Evolutionary conservation across 2,888 invertebrate species (phyloP).

Genomic region (Syritta pipiens): DNA sequence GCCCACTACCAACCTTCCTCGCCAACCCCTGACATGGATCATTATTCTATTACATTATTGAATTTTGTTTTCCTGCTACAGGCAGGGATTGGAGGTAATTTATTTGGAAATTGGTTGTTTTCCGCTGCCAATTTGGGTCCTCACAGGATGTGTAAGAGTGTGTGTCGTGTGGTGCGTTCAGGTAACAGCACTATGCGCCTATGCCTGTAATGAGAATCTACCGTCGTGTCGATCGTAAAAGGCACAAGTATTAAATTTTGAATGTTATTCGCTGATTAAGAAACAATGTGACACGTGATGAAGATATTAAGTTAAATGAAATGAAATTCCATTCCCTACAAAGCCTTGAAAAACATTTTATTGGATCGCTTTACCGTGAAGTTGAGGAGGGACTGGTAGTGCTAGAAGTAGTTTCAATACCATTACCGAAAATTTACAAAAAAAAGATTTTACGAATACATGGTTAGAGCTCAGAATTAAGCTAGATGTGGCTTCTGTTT

Average conservation of each 20-base stretch:
- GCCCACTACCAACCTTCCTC: not conserved
- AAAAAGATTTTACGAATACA: too few relatives aligned
- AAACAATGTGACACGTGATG: constrained; percentile 67
- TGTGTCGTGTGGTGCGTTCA: constrained; percentile 19
- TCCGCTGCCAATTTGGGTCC: constrained; percentile 62
- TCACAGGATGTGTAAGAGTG: constrained; percentile 31
- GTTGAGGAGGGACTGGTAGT: too few relatives aligned
- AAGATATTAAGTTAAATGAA: constrained; percentile 62
- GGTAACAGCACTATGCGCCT: constrained; percentile 8
- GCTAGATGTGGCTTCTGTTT: too few relatives aligned
- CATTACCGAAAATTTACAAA: too few relatives aligned
- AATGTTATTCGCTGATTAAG: constrained; percentile 62
- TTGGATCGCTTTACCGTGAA: too few relatives aligned
- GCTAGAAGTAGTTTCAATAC: too few relatives aligned
- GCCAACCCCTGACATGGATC: constrained; percentile 54
- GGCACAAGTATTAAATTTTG: constrained; percentile 57
- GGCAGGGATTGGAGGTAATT: constrained; percentile 64
- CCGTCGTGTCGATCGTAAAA: constrained; percentile 51
- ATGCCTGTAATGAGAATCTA: constrained; percentile 35
- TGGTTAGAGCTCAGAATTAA: too few relatives aligned
- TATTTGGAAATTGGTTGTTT: constrained; percentile 69
- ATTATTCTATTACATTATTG: constrained; percentile 70
- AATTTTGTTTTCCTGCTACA: constrained; percentile 62
- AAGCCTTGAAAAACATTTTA: not conserved
- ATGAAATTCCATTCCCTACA: constrained; percentile 41